Base-by-base conservation (phyloP, 2,797 vertebrate genomes). In the Graptemys geographica region DNA sequence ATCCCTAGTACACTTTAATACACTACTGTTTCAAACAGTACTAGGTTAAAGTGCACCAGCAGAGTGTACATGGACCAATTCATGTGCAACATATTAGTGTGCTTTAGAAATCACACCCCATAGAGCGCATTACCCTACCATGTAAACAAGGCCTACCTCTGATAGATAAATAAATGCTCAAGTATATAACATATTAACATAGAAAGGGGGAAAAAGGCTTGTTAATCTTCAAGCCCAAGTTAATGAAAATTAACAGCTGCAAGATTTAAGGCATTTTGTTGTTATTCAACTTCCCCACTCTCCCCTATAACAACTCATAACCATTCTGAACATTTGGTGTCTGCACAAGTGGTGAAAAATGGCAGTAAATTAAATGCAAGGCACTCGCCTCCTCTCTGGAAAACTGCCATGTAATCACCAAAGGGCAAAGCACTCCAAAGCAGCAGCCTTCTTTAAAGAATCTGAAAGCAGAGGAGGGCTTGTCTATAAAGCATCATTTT, bases 401-500 rank as follows among this genome's bases (percentile, higher is more conserved):
- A 90, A 94, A 81, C 2, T 95, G 96, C 92, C 94, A 86, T 2
- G 4, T 21, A 81, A 91, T 44, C 88, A 90, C 79, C 95, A 84
- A 92, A 90, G 74, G 90, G 65, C 41, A 83, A 79, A 91, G 86
- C 25, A 82, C 84, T 89, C 89, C 80, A 85, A 89, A 91, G 88
- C 89, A 79, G 74, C 49, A 85, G 84, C 65, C 0, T 9, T 86
- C 93, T 87, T 51, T 47, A 52, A 79, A 52, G 83, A 5, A 84
- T 0, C 78, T 92, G 91, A 83, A 78, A 86, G 79, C 25, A 82
- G 86, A 86, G 90, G 55, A 95, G 90, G 69, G 7, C 19, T 91
- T 91, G 81, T 86, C 84, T 76, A 81, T 87, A 69, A 96, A 95
- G 76, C 49, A 87, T 19, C 92, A 95, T 95, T 95, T 88, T 78